These are phyloP conservation scores for Platysteira castanea DNA, from an alignment of 2,113 vertebrate species.

Conservation along the genomic window DNA sequence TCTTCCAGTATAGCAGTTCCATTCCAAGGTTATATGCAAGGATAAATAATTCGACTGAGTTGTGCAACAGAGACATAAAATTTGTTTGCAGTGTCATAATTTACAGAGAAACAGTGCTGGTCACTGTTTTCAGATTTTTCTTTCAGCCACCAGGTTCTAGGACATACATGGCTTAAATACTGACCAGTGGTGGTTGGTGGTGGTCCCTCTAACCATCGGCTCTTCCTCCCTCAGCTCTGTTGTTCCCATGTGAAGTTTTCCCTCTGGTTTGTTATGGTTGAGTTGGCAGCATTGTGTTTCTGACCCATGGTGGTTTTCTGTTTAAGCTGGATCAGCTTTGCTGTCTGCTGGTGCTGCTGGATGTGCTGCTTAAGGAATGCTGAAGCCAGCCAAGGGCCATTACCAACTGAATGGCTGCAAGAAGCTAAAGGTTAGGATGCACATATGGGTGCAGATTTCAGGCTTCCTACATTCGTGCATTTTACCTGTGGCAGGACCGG, in stretches of 20 bases:
- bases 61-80: not conserved
- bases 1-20: not conserved
- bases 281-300: not conserved
- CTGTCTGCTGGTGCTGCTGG: not conserved
- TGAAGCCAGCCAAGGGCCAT: not conserved
- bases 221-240: not conserved
- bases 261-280: not conserved
- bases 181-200: not conserved
- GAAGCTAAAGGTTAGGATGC: not conserved
- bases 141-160: not conserved
- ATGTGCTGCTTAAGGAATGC: not conserved
- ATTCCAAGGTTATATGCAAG: not conserved
- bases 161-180: not conserved
- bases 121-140: conserved; percentile 1
- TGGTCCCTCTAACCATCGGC: not conserved
- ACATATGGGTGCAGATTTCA: not conserved
- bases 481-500: not conserved
- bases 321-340: not conserved
- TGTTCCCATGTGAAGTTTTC: not conserved
- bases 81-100: not conserved
- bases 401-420: not conserved
- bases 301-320: not conserved
- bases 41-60: not conserved
- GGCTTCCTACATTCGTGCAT: not conserved
- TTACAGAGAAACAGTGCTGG: not conserved